Evolutionary conservation across 2,888 invertebrate species (phyloP), one percentile per base, ranked within the genome.

Genomic region (Auanema freiburgensis): DNA sequence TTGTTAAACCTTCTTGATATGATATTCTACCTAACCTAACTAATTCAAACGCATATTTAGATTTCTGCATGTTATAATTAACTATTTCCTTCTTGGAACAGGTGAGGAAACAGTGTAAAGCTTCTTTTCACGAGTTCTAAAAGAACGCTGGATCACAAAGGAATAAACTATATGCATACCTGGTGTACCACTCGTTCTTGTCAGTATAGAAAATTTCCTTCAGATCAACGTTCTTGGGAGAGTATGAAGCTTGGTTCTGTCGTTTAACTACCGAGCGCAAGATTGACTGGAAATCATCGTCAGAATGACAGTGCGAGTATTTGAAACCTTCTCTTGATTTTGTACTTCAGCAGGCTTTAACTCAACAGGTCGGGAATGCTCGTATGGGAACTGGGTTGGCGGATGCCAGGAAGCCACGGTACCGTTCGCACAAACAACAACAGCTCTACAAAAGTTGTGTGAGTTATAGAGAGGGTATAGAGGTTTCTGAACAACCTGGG

Each of bases 151-250:
- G 5, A 16, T 16, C 5, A 57, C 14, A n/a, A 23, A 21, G 18
- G 2, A 6, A 23, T 14, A 16, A 42, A 6, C 16, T n/a, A 16
- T 14, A 11, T n/a, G 12, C 55, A 5, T 51, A 85, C 85, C 79
- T 81, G n/a, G 84, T 80, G 59, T 74, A 79, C 84, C 84, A 86
- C 66, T 79, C 78, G 72, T 84, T 82, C 73, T 84, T 85, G 51
- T 80, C 81, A 6, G 84, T 85, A 63, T 81, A 79, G 71, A 85
- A 85, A 63, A 86, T 83, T 60, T 84, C 83, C 43, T 83, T 73
- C 14, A 86, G 76, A 60, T 85, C 85, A 2, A 74, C 67, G 66
- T 80, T 79, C 18, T 78, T 79, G 2, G 85, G 85, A 3, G 84
- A 85, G 5, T 77, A 71, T 5, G 79, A 78, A 43, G 79, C 57